Evolutionary conservation across 2,113 vertebrate genomes (phyloP).

Genomic region (Plecotus auritus): DNA sequence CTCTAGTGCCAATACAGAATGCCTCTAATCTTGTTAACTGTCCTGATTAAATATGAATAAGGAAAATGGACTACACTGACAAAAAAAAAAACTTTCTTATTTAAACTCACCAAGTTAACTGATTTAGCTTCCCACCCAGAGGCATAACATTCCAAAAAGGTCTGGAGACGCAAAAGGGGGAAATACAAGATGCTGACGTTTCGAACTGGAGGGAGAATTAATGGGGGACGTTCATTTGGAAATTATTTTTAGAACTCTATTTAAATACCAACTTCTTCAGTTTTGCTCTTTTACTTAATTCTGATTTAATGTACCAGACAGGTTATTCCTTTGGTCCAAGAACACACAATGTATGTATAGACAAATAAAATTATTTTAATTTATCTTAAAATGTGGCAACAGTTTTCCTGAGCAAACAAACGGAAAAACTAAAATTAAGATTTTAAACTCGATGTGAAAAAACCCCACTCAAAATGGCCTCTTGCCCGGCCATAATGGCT

Average conservation of each 20-base stretch:
- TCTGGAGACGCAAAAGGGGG: not conserved
- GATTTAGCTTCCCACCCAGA: not conserved
- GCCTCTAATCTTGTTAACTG: not conserved
- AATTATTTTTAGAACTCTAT: not conserved
- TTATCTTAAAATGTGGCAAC: conserved; percentile 22
- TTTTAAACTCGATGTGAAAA: not conserved
- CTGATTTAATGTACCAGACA: conserved; percentile 3
- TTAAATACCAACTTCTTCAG: conserved; percentile 26
- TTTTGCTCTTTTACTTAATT: not conserved
- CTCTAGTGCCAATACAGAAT: not conserved
- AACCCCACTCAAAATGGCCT: not conserved
- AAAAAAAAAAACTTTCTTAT: not conserved
- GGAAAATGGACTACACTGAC: not conserved
- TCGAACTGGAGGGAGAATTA: not conserved
- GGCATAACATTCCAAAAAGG: not conserved
- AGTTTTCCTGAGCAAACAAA: conserved; percentile 2
- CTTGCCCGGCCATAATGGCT: not conserved
- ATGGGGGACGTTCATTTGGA: not conserved
- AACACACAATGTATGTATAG: not conserved
- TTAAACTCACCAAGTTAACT: not conserved
- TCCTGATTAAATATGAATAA: conserved; percentile 1
- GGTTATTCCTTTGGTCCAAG: not conserved
- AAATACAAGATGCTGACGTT: not conserved
- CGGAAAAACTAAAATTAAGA: not conserved
- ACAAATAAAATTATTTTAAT: conserved; percentile 19